Conservation (phyloP, 2,113 vertebrate species). For the Globicephala melas region DNA sequence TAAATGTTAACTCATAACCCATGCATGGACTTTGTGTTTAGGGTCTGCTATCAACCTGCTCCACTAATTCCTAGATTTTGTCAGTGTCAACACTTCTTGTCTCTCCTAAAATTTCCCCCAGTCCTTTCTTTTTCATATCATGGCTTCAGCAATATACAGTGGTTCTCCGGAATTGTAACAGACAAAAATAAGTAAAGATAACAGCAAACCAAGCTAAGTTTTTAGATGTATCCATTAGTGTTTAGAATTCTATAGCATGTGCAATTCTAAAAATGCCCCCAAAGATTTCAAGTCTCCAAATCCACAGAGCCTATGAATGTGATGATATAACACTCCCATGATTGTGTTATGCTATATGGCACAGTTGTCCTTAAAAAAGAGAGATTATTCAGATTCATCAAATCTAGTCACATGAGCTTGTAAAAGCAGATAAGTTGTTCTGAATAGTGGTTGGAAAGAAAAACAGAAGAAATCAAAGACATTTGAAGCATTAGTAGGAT, state of each 20-base stretch:
- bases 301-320: not conserved
- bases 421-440: not conserved
- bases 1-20: too few relatives aligned
- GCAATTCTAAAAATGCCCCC: not conserved
- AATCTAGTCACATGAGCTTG: not conserved
- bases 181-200: not conserved
- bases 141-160: not conserved
- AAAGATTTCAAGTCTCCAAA: not conserved
- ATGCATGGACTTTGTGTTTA: too few relatives aligned
- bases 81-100: too few relatives aligned
- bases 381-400: not conserved
- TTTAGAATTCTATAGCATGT: not conserved
- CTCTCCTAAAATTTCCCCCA: too few relatives aligned
- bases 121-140: not conserved
- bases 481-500: not conserved
- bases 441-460: not conserved
- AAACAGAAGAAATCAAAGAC: not conserved
- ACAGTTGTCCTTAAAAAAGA: not conserved
- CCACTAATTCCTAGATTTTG: too few relatives aligned
- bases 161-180: not conserved
- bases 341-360: not conserved
- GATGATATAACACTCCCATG: not conserved
- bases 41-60: too few relatives aligned
- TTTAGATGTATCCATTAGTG: not conserved
- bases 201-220: not conserved